These are phyloP conservation scores for Oxyura jamaicensis DNA, from an alignment of 2,113 vertebrate species.

Conservation along the genomic window DNA sequence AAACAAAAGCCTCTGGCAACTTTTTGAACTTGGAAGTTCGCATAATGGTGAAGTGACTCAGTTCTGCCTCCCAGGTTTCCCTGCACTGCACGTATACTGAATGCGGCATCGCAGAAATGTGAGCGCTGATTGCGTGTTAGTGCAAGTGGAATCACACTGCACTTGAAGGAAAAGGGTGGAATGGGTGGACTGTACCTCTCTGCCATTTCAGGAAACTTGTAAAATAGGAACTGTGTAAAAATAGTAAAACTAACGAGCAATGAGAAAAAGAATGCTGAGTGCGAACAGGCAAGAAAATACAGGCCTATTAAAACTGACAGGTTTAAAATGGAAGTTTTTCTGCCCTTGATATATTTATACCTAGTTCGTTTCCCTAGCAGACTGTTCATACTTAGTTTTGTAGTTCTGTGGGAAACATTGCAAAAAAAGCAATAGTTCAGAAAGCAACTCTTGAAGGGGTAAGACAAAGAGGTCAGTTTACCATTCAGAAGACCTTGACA, in stretches of 20 bases:
- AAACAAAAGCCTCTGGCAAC: not conserved
- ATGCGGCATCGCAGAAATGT: not conserved
- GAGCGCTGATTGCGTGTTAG: not conserved
- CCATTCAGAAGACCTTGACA: not conserved
- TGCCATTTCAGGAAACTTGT: not conserved
- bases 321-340: not conserved
- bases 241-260: not conserved
- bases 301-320: not conserved
- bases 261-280: not conserved
- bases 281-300: not conserved
- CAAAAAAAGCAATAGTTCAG: not conserved
- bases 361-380: not conserved
- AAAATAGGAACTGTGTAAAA: constrained; percentile 7
- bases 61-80: not conserved
- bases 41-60: not conserved
- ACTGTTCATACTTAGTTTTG: not conserved
- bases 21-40: not conserved
- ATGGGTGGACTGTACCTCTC: not conserved
- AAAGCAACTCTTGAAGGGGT: not conserved
- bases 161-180: not conserved
- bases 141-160: not conserved
- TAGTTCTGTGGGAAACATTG: not conserved
- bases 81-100: not conserved
- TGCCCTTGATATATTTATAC: not conserved
- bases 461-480: not conserved